Conservation (phyloP, 2,888 invertebrate species). For the Macrosoma leucophasiata region DNA sequence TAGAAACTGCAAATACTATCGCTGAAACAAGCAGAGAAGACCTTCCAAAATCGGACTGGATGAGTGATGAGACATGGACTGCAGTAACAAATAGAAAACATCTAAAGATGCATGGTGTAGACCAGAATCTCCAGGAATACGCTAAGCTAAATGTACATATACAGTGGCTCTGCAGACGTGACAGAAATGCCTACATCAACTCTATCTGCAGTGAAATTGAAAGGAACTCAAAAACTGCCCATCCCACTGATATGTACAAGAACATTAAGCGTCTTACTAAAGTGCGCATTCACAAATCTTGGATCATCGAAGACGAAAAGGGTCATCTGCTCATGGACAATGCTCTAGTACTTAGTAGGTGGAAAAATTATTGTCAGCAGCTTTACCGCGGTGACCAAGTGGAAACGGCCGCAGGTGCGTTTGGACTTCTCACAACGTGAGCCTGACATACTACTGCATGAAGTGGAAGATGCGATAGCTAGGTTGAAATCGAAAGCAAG, state of each 20-base stretch:
- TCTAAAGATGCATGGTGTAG: not conserved
- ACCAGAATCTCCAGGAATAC: not conserved
- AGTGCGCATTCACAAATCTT: not conserved
- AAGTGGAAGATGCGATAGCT: conserved; percentile 1
- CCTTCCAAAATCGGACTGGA: not conserved
- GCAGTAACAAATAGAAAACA: not conserved
- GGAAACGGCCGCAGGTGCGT: not conserved
- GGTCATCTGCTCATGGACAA: not conserved
- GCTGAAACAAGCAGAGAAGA: not conserved
- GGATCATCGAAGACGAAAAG: not conserved
- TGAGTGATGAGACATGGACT: conserved; percentile 2
- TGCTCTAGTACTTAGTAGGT: not conserved
- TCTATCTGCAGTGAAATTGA: not conserved
- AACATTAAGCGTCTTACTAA: not conserved
- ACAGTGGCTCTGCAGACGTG: not conserved
- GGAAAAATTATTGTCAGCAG: not conserved
- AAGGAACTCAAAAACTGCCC: not conserved
- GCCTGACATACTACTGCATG: not conserved
- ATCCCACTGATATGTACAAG: not conserved
- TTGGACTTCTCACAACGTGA: not conserved
- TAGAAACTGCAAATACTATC: not conserved
- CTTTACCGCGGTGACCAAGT: not conserved
- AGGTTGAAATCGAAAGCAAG: conserved; percentile 1
- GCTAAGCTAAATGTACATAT: not conserved
- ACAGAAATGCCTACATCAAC: not conserved